These are phyloP conservation scores for Masticophis lateralis DNA, from an alignment of 2,797 vertebrate genomes.

Conservation along the genomic window DNA sequence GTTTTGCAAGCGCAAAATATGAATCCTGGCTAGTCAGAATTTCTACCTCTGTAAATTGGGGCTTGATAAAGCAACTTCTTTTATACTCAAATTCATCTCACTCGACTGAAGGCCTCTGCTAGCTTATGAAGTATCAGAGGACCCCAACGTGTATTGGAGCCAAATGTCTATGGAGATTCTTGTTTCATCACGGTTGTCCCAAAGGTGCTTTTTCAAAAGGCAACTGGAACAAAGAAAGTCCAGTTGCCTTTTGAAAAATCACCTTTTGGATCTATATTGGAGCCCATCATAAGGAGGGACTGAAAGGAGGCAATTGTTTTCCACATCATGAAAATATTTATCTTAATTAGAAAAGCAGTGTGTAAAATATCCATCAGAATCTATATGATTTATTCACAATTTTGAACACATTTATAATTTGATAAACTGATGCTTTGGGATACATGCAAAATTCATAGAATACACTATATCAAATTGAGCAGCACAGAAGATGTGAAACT, in stretches of 20 bases:
- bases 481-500: background rate
- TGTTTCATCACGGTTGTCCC: background rate
- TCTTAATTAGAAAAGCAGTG: background rate
- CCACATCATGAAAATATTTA: background rate
- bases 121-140: background rate
- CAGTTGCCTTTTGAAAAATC: no score
- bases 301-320: background rate
- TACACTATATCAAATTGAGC: background rate
- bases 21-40: background rate
- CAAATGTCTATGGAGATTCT: background rate
- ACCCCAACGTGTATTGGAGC: background rate
- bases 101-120: background rate
- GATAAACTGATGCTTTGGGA: background rate
- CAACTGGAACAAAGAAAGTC: background rate
- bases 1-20: background rate
- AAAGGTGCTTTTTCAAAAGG: background rate
- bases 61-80: background rate
- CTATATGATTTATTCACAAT: background rate
- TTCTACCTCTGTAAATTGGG: background rate
- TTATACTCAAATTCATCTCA: background rate
- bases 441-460: background rate
- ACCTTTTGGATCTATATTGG: background rate
- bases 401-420: background rate
- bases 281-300: background rate
- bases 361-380: background rate